Evolutionary conservation across 1,140 invertebrate species (phyloP).

Genomic region (Chrysopa pallens): DNA sequence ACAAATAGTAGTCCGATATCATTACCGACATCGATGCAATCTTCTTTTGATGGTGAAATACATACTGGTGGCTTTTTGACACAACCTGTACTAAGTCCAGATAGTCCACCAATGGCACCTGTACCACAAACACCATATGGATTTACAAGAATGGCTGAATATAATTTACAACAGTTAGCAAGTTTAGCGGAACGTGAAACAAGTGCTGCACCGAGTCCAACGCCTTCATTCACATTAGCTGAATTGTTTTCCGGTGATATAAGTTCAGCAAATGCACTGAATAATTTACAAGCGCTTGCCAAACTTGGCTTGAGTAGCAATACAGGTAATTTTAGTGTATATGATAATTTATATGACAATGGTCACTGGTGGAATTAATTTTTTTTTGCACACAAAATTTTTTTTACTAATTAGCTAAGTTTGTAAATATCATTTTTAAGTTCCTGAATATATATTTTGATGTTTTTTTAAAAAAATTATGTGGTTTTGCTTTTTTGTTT

Average conservation of each 20-base stretch:
- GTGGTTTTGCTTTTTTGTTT: slow-evolving; percentile 1
- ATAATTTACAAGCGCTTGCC: slow-evolving; percentile 74
- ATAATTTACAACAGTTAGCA: slow-evolving; percentile 63
- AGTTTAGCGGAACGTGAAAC: slow-evolving; percentile 50
- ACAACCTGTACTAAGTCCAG: slow-evolving; percentile 23
- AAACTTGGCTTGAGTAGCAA: slow-evolving; percentile 60
- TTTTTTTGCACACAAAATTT: slow-evolving; percentile 1
- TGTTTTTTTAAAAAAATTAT: slow-evolving; percentile 2
- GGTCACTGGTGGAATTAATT: not conserved
- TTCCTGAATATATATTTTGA: not conserved
- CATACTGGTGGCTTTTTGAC: slow-evolving; percentile 24
- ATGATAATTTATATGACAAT: not conserved
- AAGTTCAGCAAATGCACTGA: slow-evolving; percentile 48
- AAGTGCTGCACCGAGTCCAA: slow-evolving; percentile 43
- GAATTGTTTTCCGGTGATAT: slow-evolving; percentile 56
- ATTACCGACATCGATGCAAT: slow-evolving; percentile 48
- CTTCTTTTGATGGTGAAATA: slow-evolving; percentile 52
- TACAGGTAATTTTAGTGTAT: slow-evolving; percentile 19
- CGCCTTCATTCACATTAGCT: slow-evolving; percentile 42
- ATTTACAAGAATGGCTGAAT: slow-evolving; percentile 59
- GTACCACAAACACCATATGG: slow-evolving; percentile 22
- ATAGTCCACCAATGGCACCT: slow-evolving; percentile 22
- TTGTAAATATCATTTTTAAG: slow-evolving; percentile 1
- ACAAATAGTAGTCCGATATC: slow-evolving; percentile 43
- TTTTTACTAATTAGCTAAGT: slow-evolving; percentile 13